Evolutionary conservation across 2,888 invertebrate genomes (phyloP), one percentile per base, ranked within the genome.

Genomic region (Dynastes maya): DNA sequence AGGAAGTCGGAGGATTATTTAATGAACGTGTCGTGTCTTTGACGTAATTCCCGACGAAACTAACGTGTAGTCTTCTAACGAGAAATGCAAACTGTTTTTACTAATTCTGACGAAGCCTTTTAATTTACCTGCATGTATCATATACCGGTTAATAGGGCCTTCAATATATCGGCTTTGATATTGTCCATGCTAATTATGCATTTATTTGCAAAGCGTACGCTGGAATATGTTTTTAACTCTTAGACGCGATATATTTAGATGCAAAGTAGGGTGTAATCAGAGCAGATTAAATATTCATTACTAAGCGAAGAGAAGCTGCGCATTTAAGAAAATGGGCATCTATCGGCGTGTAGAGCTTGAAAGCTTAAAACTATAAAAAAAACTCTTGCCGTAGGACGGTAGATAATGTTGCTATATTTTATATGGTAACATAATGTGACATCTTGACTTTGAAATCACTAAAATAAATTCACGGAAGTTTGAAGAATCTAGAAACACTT

Each of bases 1-100:
- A 67, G 67, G 67, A 67, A 67, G 67, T 67, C 27, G 49, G 11
- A 67, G 49, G 45, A 67, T 40, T 45, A 67, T 49, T 67, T 67
- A 67, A 67, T 49, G 67, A 67, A 22, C 9, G 32, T 67, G 27
- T 67, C 49, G 45, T 67, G 67, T 67, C 45, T 49, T 27, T 63
- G 32, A 63, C 32, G 63, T 63, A 63, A 63, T 63, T 63, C 32
- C 13, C 63, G 13, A 63, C 29, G 13, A 29, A 32, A 63, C 27
- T 32, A 55, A 32, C 63, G 27, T 32, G 22, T 5, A 2, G n/a
- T 65, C 37, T 45, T 40, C 22, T 22, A 16, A 16, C 45, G 45
- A 67, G 22, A 67, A 9, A 27, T 32, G 63, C 13, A 63, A 67
- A 16, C 49, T 2, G 67, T 22, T 9, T 45, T 45, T 27, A 27